phyloP scores from a whole-genome alignment of 35 echinoderm and acorn worm genomes.

The Eucidaris tribuloides region DNA sequence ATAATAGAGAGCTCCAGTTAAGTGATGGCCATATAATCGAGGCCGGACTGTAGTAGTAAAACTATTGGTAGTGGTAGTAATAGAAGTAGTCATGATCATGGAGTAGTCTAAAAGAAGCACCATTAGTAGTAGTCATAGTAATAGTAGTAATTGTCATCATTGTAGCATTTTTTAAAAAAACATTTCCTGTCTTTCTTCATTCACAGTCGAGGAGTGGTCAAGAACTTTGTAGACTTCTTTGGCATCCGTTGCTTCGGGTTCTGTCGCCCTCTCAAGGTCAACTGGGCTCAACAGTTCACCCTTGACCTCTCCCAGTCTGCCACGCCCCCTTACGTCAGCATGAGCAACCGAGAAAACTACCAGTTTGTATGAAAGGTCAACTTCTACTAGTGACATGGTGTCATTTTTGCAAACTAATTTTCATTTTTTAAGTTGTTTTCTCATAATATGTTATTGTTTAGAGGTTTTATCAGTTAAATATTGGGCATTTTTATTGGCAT shows the following conservation, averaged over 20 bases:
- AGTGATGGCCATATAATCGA: too few species aligned
- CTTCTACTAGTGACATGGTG: too few species aligned
- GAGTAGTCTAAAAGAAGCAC: neutral
- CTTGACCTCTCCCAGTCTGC: constrained; percentile 52
- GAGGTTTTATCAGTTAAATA: too few species aligned
- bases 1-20: too few species aligned
- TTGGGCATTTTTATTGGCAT: too few species aligned
- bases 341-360: constrained; percentile 58
- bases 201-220: constrained; percentile 74
- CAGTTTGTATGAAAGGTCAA: constrained; percentile 76
- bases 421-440: too few species aligned
- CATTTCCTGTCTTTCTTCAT: neutral
- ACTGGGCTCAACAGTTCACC: constrained; percentile 83
- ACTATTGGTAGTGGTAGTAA: too few species aligned
- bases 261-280: constrained; percentile 63
- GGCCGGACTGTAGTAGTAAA: too few species aligned
- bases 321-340: constrained; percentile 48
- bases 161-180: neutral
- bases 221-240: constrained; percentile 89
- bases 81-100: neutral
- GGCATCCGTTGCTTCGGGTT: constrained; percentile 60
- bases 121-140: too few species aligned
- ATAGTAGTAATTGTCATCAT: too few species aligned
- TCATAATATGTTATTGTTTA: too few species aligned
- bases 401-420: too few species aligned